Percentiles rank a stretch among this genome's conserved stretches.
phyloP scores from a whole-genome alignment of 2,797 vertebrate genomes.

The Macrochelys suwanniensis region DNA sequence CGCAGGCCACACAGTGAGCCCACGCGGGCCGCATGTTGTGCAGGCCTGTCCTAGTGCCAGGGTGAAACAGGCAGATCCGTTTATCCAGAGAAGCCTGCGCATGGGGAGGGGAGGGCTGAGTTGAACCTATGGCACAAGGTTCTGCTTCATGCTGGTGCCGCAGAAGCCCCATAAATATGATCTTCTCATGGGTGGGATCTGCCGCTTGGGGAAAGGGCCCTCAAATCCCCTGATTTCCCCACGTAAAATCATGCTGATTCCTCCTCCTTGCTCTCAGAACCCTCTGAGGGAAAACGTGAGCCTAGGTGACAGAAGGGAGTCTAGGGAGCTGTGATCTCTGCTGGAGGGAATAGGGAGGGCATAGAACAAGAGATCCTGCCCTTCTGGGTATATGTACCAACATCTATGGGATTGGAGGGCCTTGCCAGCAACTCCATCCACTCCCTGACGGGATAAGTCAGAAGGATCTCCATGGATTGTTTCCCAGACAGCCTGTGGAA shows the following conservation, averaged over 20 bases:
- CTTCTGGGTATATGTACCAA: neutral
- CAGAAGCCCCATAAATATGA: neutral
- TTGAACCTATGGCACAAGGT: neutral
- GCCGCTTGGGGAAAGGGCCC: neutral
- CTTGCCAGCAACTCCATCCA: neutral
- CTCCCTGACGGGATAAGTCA: neutral
- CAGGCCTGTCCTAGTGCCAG: neutral
- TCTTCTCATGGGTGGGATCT: neutral
- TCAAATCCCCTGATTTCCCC: neutral
- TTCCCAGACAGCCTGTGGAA: neutral
- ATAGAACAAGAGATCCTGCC: neutral
- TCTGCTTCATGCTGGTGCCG: neutral
- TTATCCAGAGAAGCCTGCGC: neutral
- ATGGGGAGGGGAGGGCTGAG: neutral
- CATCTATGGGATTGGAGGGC: neutral
- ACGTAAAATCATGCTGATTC: neutral
- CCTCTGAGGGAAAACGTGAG: neutral
- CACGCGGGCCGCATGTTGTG: too few species aligned
- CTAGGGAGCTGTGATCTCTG: neutral
- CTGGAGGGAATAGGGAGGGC: neutral
- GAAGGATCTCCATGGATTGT: neutral
- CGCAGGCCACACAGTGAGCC: too few species aligned
- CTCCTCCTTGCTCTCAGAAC: neutral
- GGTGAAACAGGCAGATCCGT: neutral
- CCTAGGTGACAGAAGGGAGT: neutral